These are phyloP conservation scores for Nasua narica DNA, from an alignment of 2,797 vertebrate species.

Conservation along the genomic window DNA sequence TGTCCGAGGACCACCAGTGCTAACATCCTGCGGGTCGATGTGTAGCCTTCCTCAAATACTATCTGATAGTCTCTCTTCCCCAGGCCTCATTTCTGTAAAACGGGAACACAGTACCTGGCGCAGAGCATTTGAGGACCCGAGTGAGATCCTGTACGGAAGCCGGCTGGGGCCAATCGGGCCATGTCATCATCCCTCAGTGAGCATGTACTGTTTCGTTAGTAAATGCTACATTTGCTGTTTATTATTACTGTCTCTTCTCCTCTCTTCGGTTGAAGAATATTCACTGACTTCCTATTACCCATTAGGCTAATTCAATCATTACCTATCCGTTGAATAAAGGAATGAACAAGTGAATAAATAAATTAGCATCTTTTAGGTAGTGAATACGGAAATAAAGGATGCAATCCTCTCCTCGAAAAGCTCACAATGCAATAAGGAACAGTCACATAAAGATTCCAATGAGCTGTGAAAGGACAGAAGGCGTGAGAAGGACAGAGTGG, in stretches of 20 bases:
- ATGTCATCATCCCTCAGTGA: not conserved
- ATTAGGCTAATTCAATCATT: not conserved
- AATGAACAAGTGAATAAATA: not conserved
- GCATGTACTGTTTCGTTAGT: not conserved
- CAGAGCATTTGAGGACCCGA: not conserved
- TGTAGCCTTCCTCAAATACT: not conserved
- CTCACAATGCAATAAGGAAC: not conserved
- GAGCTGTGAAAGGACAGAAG: not conserved
- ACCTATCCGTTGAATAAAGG: not conserved
- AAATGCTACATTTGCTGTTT: not conserved
- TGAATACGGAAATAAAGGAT: not conserved
- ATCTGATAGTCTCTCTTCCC: not conserved
- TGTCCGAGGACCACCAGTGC: not conserved
- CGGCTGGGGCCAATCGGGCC: not conserved
- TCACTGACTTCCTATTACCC: not conserved
- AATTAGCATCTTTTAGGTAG: not conserved
- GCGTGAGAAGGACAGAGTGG: not conserved
- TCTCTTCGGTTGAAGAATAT: not conserved
- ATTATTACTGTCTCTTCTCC: not conserved
- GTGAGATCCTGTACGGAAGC: not conserved
- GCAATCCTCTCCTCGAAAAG: not conserved
- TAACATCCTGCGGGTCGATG: not conserved
- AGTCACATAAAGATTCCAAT: not conserved
- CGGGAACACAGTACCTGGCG: not conserved
- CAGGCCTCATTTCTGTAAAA: not conserved